phyloP scores from a whole-genome alignment of 2,888 invertebrate species.

The Pandemis heparana region DNA sequence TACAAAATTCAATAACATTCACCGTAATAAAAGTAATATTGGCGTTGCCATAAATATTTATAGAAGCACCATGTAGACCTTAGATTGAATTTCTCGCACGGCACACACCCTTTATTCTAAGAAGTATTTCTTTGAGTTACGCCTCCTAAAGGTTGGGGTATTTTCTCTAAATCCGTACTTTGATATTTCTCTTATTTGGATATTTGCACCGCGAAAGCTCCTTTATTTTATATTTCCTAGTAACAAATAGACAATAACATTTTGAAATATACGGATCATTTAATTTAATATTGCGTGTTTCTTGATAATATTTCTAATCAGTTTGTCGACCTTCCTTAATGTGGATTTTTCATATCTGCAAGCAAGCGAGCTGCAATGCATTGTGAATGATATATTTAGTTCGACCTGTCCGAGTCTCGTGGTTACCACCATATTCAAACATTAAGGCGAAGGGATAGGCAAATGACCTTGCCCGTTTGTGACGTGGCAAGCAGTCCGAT shows the following conservation, averaged over 20 bases:
- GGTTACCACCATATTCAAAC: too few relatives aligned
- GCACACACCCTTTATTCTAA: constrained; percentile 52
- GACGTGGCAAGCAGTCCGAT: too few relatives aligned
- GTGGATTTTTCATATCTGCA: too few relatives aligned
- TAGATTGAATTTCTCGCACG: constrained; percentile 60
- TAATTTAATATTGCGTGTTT: too few relatives aligned
- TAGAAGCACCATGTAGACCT: constrained; percentile 49
- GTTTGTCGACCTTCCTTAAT: too few relatives aligned
- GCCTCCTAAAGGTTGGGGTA: constrained; percentile 28
- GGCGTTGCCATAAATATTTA: constrained; percentile 66
- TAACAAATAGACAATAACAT: background rate
- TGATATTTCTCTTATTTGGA: constrained; percentile 20
- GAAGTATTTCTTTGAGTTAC: constrained; percentile 40
- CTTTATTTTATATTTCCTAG: background rate
- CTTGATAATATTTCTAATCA: too few relatives aligned
- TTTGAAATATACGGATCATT: too few relatives aligned
- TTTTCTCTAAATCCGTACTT: constrained; percentile 17
- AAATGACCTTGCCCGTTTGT: too few relatives aligned
- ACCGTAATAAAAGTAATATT: constrained; percentile 48
- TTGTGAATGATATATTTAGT: too few relatives aligned
- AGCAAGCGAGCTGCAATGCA: too few relatives aligned
- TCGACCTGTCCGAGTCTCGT: too few relatives aligned
- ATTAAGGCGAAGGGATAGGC: too few relatives aligned
- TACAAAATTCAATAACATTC: constrained; percentile 46
- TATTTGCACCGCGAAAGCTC: constrained; percentile 9